Base-by-base conservation (phyloP, 1,140 invertebrate genomes). In the Augochlora pura region DNA sequence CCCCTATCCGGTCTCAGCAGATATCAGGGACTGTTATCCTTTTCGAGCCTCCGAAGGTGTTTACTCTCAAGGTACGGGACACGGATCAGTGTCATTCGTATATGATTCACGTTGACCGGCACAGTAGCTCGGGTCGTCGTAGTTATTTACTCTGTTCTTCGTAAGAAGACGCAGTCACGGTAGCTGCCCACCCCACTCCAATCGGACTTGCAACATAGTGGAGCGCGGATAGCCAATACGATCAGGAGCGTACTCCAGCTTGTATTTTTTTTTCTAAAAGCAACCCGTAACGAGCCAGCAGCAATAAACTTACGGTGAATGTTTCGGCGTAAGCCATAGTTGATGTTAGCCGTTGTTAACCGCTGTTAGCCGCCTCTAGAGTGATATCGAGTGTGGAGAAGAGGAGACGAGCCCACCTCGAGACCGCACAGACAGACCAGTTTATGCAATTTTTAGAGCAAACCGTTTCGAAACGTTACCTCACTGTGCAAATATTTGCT, bases 381-480 rank as follows among this genome's bases (percentile, higher is more conserved):
- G 14, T 9, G 42, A 42, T 46, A 46, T 46, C 42, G 10, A 46
- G 9, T 10, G 42, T 10, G 10, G 14, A 46, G 42, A 46, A 14
- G 16, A 5, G 6, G 38, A 46, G 16, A 57, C 54, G 46, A 52
- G 46, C n/a, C 75, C 46, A 39, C 59, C 39, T 49, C 32, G 25
- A 27, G 12, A 52, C 49, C 39, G 21, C 46, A 25, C 57, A n/a
- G 49, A 57, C 54, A 42, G 12, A 52, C 49, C 64, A 42, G 59
- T 78, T 78, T 72, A 78, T 72, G 76, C 76, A 78, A 78, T 78
- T 78, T 72, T 78, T 71, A 77, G 76, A 71, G 32, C 70, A 63
- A 77, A 16, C 46, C 32, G 76, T 77, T 77, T 71, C 69, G 76
- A 71, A 62, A 54, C 69, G 68, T 78, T 78, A 65, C 46, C 76